Evolutionary conservation across 2,113 vertebrate species (phyloP), one percentile per base, ranked within the genome.

Genomic region (Periophthalmus modestus): DNA sequence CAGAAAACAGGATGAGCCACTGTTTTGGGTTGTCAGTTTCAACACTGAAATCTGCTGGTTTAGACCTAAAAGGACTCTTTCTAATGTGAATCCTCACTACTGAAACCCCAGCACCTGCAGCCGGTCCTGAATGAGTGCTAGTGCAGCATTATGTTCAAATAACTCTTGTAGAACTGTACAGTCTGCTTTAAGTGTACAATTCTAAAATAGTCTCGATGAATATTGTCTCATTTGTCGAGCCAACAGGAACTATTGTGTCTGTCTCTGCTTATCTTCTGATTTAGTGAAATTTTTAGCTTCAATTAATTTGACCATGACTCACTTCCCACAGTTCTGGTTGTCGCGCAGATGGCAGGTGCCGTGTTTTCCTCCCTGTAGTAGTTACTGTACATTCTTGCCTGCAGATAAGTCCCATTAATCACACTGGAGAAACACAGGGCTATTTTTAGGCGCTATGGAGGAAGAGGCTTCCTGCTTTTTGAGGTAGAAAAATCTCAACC

Each of bases 381-480:
- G 33, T 71, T 67, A 55, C 58, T 65, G 19, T 77, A 63, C 57
- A 12, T 66, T 70, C 24, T 57, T 34, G 43, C 47, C 52, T 69
- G 36, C 28, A 63, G 59, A 59, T 28, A 2, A 67, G 15, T 59
- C n/a, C 18, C 76, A 21, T 83, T 85, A 69, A 67, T 82, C 58
- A 69, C 66, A 39, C 39, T 63, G 65, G 21, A 73, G 61, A 33
- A 74, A 69, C 54, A 48, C 34, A n/a, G 34, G 18, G 21, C 54
- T 83, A 74, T 82, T 75, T 82, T 78, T 71, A 80, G 61, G 0
- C n/a, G 7, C 12, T 4, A 0, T 18, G 12, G 23, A n/a, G 33
- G 62, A 65, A 63, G 33, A 65, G 16, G 34, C 62, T 36, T 9
- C 18, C 43, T 55, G n/a, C 59, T 33, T 75, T 74, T 48, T 66